Evolutionary conservation across 2,888 invertebrate genomes (phyloP), one percentile per base, ranked within the genome.

Genomic region (Dasypogon diadema): DNA sequence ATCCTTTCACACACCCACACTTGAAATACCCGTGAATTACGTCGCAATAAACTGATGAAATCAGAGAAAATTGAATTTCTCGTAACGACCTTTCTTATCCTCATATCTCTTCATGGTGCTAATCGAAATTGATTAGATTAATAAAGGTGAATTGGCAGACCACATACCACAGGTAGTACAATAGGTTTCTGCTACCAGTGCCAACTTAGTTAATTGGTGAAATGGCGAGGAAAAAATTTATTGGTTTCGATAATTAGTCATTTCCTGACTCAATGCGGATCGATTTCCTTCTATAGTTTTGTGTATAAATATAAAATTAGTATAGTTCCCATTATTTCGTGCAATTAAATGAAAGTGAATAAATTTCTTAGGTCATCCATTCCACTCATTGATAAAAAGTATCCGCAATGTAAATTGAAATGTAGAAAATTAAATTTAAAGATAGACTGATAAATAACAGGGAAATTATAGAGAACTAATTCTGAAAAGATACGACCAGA

Each of bases 81-180:
- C 60, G 60, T 60, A 60, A 60, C 60, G 60, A 60, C 60, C 60
- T 60, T 60, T 60, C 60, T 60, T 60, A 60, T 60, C 60, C 60
- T 60, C 60, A 60, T 60, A 60, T 60, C 60, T 60, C 37, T 37
- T 60, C 60, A 60, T 60, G 60, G 60, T 60, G 60, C 60, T 60
- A 60, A 60, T 60, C 34, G 60, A 60, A 60, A 60, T 60, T 60
- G 60, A 60, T 60, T 60, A 60, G 60, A 60, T 60, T 60, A 60
- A 60, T 60, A 60, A 60, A 60, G 60, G 60, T 60, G 60, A 60
- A 60, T 60, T 60, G 60, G 60, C 21, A 60, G 60, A 60, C 34
- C 60, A 60, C 60, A 60, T 60, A 60, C 60, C 60, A 34, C 60
- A 60, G 37, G 60, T 60, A 60, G 34, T 34, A 60, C 60, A 60